Base-by-base conservation (phyloP, 2,797 vertebrate species). In the Poecilia wingei region DNA sequence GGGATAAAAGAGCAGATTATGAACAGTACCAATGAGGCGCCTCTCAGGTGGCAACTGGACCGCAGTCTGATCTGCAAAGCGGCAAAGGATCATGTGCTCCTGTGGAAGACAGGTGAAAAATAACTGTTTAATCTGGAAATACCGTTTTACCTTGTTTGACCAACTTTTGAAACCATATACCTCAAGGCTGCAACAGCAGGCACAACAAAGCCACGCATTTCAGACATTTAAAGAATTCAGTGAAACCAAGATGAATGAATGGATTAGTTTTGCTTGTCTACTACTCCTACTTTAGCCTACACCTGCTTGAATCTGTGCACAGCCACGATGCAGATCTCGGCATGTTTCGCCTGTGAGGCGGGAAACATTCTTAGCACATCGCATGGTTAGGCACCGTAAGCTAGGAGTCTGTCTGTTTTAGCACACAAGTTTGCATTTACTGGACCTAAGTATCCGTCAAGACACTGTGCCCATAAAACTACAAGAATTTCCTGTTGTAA, bases 41-140 rank as follows among this genome's bases (percentile, higher is more conserved):
- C 97, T 95, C 45, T 98, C 97, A 16, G 94, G 91, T 41, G 97
- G 96, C 75, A 99, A 96, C 94, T 98, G 97, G 81, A 94, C 94
- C 69, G 96, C 98, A 55, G 98, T 99, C 94, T 99, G 98, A 93
- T 99, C 98, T 2, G 98, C 98, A 84, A 99, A 99, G 85, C 98
- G 96, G 93, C 98, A 99, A 46, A 99, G 96, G 72, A 98, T 94
- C 98, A 99, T 99, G 93, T 99, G 98, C 86, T 99, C 98, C 98
- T 99, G 86, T 74, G 90, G 86, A 6, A 83, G 43, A 74, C 22
- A 45, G 31, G 41, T 1, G 74, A 9, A 28, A 31, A 28, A 20
- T 28, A 39, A 39, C 18, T 7, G 8, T 25, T 72, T 53, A 31
- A 16, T 61, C 33, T 72, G 45, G 4, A 45, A 61, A 61, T 39